A percentile compares a stretch with the other conserved stretches of the same genome.
Evolutionary conservation across 2,113 vertebrate genomes (phyloP).

Genomic region (Polypterus bichir): DNA sequence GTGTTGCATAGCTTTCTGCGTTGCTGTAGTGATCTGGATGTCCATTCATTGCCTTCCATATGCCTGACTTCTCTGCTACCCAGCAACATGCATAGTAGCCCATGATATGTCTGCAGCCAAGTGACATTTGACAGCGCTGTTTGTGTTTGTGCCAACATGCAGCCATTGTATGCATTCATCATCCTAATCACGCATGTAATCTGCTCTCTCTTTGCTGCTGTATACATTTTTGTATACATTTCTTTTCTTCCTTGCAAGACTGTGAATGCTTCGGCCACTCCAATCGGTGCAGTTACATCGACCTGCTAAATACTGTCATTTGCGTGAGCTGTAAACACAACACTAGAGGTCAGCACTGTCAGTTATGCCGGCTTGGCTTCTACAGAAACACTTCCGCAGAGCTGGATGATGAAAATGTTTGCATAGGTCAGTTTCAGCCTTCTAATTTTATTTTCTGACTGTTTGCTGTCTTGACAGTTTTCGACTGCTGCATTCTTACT

Average conservation of each 20-base stretch:
- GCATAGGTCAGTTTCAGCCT: conserved; percentile 88
- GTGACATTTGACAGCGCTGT: conserved; percentile 35
- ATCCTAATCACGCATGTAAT: conserved; percentile 71
- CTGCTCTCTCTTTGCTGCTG: conserved; percentile 52
- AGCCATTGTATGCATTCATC: conserved; percentile 45
- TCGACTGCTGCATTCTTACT: conserved; percentile 27
- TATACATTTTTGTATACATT: conserved; percentile 57
- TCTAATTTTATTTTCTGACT: conserved; percentile 39
- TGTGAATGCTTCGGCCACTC: conserved; percentile 98
- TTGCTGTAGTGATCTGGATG: conserved; percentile 20
- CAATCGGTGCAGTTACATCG: conserved; percentile 99
- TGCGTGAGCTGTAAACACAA: conserved; percentile 99
- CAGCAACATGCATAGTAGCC: conserved; percentile 41
- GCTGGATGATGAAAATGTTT: conserved; percentile 97
- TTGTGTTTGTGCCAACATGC: conserved; percentile 31
- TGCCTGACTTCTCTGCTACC: conserved; percentile 52
- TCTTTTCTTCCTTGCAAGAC: conserved; percentile 88
- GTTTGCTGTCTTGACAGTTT: conserved; percentile 43
- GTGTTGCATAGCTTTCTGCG: conserved; percentile 5
- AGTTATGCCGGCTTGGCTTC: conserved; percentile 97
- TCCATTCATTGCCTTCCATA: conserved; percentile 34
- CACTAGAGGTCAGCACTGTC: conserved; percentile 98
- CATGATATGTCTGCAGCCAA: conserved; percentile 37
- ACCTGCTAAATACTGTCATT: conserved; percentile 96
- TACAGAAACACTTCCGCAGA: conserved; percentile 95